phyloP scores from a whole-genome alignment of 2,888 invertebrate genomes.

The Apamea crenata region DNA sequence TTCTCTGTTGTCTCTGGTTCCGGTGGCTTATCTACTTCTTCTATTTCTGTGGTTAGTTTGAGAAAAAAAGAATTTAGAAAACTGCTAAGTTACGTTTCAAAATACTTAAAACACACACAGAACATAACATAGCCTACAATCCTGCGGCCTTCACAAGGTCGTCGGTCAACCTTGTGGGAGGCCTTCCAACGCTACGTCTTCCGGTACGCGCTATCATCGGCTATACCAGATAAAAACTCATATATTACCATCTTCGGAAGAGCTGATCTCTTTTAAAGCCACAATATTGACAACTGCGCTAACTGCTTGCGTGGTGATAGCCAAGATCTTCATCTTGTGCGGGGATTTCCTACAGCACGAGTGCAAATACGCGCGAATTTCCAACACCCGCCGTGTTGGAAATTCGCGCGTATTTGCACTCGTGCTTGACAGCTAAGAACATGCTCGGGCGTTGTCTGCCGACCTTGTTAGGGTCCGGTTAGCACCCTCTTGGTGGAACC shows the following conservation, averaged over 20 bases:
- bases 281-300: slow-evolving; percentile 70
- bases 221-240: not conserved
- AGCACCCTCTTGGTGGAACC: not conserved
- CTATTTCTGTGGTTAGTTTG: slow-evolving; percentile 36
- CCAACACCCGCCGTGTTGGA: too few species aligned
- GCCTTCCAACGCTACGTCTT: too few species aligned
- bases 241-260: slow-evolving; percentile 79
- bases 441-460: not conserved
- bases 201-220: too few species aligned
- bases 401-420: not conserved
- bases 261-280: slow-evolving; percentile 79
- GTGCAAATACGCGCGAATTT: too few species aligned
- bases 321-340: slow-evolving; percentile 64
- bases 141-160: too few species aligned
- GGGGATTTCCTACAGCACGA: slow-evolving; percentile 50
- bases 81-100: too few species aligned
- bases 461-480: not conserved
- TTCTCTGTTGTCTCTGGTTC: not conserved
- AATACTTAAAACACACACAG: too few species aligned
- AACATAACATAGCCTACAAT: too few species aligned
- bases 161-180: too few species aligned
- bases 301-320: slow-evolving; percentile 34
- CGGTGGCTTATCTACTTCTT: slow-evolving; percentile 42
- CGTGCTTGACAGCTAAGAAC: not conserved
- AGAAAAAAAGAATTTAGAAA: not conserved